Percentiles rank a stretch among this genome's conserved stretches.
These are phyloP conservation scores for Misgurnus anguillicaudatus DNA, from an alignment of 2,113 vertebrate species.

Conservation along the genomic window DNA sequence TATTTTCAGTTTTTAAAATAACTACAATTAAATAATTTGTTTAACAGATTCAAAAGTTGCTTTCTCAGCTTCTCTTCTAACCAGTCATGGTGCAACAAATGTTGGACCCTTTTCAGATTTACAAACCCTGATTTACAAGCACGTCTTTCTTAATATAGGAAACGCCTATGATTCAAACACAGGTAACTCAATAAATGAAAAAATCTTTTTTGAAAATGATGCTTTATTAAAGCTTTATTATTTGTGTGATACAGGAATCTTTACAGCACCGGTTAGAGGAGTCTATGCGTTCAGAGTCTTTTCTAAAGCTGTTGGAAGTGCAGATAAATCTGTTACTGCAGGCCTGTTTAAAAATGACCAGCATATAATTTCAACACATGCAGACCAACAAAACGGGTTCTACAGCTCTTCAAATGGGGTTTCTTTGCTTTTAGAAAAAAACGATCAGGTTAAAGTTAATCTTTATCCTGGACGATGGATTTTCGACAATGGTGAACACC, in stretches of 20 bases:
- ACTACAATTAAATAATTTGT: background rate
- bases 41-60: constrained; percentile 32
- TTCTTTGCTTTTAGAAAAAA: constrained; percentile 32
- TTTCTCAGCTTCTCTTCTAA: constrained; percentile 33
- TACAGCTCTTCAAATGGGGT: constrained; percentile 32
- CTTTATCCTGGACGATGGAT: constrained; percentile 33
- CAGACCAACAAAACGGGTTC: background rate
- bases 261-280: constrained; percentile 38
- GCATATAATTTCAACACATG: constrained; percentile 2
- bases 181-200: constrained; percentile 11
- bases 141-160: constrained; percentile 35
- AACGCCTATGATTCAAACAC: constrained; percentile 24
- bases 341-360: constrained; percentile 23
- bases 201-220: background rate
- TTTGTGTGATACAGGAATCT: background rate
- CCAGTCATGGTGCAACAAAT: background rate
- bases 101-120: background rate
- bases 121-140: constrained; percentile 23
- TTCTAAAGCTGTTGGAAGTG: background rate
- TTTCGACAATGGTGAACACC: constrained; percentile 39
- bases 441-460: background rate
- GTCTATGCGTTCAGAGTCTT: constrained; percentile 34
- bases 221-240: background rate
- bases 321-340: background rate
- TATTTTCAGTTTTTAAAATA: background rate